phyloP scores from a whole-genome alignment of 2,113 vertebrate species.

The Panthera tigris region DNA sequence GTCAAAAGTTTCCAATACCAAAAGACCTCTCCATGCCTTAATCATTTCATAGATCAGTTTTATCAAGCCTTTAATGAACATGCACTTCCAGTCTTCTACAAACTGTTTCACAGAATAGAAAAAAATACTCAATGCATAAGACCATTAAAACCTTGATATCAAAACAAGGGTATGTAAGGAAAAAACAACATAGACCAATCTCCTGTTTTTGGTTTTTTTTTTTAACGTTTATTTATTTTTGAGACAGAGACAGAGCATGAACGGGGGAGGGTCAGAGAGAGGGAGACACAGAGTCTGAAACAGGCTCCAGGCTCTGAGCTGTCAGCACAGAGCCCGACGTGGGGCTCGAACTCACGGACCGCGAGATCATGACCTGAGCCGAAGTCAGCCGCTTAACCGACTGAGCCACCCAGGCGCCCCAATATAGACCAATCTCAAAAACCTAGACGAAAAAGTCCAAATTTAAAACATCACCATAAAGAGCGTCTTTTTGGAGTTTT shows the following conservation, averaged over 20 bases:
- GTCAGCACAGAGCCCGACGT: too few species aligned
- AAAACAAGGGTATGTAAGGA: neutral
- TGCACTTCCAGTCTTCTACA: neutral
- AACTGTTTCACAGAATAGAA: neutral
- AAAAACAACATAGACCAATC: neutral
- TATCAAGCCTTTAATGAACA: neutral
- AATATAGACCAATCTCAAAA: neutral
- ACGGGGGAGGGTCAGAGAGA: too few species aligned
- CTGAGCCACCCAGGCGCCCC: too few species aligned
- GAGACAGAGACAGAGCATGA: too few species aligned
- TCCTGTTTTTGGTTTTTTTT: too few species aligned
- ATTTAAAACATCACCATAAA: neutral
- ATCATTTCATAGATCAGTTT: neutral
- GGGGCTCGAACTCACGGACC: too few species aligned
- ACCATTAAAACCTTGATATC: neutral
- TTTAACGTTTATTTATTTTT: too few species aligned
- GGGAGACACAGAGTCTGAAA: too few species aligned
- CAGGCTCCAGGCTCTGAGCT: too few species aligned
- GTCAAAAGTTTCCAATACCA: neutral
- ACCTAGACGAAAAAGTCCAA: neutral
- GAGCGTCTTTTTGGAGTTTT: neutral
- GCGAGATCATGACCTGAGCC: too few species aligned
- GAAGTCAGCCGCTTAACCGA: too few species aligned
- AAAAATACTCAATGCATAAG: neutral
- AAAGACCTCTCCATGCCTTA: neutral